Base-by-base conservation (phyloP, 2,113 vertebrate genomes). In the Seriola dumerili region DNA sequence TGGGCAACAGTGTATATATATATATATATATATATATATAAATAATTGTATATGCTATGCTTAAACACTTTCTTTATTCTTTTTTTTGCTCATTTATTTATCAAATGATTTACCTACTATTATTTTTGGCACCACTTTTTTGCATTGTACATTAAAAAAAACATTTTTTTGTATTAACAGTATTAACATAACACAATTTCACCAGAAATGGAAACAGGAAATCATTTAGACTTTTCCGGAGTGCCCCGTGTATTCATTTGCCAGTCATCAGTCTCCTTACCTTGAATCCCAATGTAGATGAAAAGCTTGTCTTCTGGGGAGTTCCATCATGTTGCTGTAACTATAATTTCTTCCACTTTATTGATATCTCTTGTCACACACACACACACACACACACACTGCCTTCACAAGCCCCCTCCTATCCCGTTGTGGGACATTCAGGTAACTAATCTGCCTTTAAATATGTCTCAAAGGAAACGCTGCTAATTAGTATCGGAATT, bases 401-500 rank as follows among this genome's bases (percentile, higher is more conserved):
- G 12, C 79, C 40, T 12, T 72, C 81, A 6, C 59, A 8, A 48
- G 38, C 84, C 70, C 89, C 72, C 95, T 94, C 95, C 94, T 89
- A 78, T 95, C 96, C 96, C 95, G 94, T 97, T 95, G 93, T 83
- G 96, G 97, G 97, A 99, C 96, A 97, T 96, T 97, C 90, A 92
- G 96, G 97, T 98, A 99, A 97, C 97, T 97, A 97, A 97, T 98
- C 97, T 97, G 96, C 96, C 97, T 97, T 97, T 98, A 99, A 98
- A 98, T 98, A 97, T 96, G 97, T 99, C 98, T 99, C 97, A 95
- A 94, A 99, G 98, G 98, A 98, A 96, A 97, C 95, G 95, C 94
- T 95, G 95, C 97, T 99, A 99, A 99, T 99, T 99, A 99, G 97
- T 97, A 97, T 97, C 95, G 96, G 97, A 99, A 99, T 99, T 99